Conservation (phyloP, 2,797 vertebrate genomes). For the Florisuga fusca region DNA sequence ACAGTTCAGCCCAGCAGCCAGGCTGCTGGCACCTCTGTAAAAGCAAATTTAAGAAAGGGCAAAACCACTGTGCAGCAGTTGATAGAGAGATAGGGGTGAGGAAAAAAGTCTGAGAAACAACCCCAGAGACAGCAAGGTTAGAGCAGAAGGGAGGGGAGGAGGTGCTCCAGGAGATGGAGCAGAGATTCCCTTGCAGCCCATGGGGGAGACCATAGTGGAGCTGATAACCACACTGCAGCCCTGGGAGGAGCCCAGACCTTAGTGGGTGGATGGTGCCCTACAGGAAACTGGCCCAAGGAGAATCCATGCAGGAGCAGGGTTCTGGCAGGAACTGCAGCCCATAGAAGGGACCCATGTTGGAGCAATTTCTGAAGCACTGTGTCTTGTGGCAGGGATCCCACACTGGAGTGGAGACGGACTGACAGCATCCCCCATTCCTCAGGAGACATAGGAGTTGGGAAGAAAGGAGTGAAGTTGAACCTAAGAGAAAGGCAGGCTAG, state of each 20-base stretch:
- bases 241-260: background rate
- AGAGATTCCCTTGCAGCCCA: background rate
- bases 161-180: background rate
- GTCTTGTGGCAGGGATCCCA: background rate
- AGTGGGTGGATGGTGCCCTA: background rate
- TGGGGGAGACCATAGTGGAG: background rate
- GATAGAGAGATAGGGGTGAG: background rate
- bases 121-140: background rate
- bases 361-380: background rate
- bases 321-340: background rate
- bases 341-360: background rate
- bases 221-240: background rate
- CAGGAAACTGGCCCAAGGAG: background rate
- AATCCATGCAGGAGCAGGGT: background rate
- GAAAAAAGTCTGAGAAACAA: background rate
- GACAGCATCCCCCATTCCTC: background rate
- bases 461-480: background rate
- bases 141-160: background rate
- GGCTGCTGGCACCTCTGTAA: background rate
- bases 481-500: background rate
- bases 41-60: background rate
- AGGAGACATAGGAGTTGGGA: background rate
- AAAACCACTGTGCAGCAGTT: background rate
- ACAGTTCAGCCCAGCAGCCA: background rate
- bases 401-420: fast-evolving